Conservation (phyloP, 2,888 invertebrate genomes). For the Netelia inedita region DNA sequence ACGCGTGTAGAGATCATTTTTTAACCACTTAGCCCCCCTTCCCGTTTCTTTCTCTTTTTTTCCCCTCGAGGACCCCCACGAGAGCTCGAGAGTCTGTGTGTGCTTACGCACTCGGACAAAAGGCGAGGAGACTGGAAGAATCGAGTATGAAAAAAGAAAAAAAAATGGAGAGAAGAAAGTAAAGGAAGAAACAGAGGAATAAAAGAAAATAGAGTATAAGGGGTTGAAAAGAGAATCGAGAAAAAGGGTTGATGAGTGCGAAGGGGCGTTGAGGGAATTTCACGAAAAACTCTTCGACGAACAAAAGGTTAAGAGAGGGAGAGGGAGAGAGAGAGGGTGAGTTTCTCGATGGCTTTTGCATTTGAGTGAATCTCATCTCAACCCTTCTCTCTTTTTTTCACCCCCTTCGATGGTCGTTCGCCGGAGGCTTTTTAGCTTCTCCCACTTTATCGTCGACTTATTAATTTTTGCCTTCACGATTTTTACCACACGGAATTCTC, state of each 20-base stretch:
- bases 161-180: constrained; percentile 3
- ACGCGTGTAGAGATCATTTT: constrained; percentile 42
- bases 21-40: constrained; percentile 38
- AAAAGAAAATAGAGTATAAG: constrained; percentile 59
- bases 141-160: constrained; percentile 47
- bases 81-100: constrained; percentile 50
- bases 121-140: constrained; percentile 56
- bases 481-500: background rate
- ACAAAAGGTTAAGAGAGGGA: constrained; percentile 67
- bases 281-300: constrained; percentile 65
- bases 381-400: constrained; percentile 41
- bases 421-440: background rate
- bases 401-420: constrained; percentile 24
- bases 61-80: constrained; percentile 38
- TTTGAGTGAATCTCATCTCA: constrained; percentile 69
- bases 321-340: constrained; percentile 71
- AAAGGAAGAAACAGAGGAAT: constrained; percentile 38
- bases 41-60: constrained; percentile 23
- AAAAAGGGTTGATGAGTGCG: constrained; percentile 40
- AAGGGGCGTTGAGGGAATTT: constrained; percentile 69
- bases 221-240: constrained; percentile 27
- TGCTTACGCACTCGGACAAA: constrained; percentile 70
- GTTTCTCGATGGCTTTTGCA: constrained; percentile 69
- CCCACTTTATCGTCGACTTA: constrained; percentile 52
- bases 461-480: constrained; percentile 43